Evolutionary conservation across 2,797 vertebrate species (phyloP).

Genomic region (Tauraco hartlaubi): DNA sequence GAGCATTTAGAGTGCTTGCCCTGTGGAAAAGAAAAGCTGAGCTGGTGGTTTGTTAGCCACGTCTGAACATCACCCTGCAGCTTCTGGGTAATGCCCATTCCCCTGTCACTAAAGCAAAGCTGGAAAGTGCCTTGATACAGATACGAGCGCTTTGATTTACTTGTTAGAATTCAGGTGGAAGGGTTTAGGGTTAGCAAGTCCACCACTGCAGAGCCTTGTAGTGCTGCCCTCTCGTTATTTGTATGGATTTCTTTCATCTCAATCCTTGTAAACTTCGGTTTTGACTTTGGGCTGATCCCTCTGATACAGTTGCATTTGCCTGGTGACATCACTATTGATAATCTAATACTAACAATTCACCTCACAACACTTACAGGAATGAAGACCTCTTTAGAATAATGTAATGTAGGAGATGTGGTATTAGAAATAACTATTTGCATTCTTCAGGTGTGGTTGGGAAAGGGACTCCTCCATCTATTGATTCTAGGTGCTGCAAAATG

Average conservation of each 20-base stretch:
- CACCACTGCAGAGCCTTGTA: constrained; percentile 10
- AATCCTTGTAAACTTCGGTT: not conserved
- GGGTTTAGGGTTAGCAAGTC: constrained; percentile 52
- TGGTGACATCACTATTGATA: constrained; percentile 13
- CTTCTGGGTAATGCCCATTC: constrained; percentile 61
- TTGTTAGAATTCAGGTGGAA: constrained; percentile 55
- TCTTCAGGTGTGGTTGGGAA: not conserved
- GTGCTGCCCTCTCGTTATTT: not conserved
- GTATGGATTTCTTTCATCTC: not conserved
- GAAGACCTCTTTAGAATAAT: not conserved
- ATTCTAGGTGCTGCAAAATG: not conserved
- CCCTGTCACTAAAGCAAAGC: not conserved
- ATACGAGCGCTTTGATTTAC: not conserved
- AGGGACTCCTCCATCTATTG: not conserved
- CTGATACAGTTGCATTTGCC: not conserved
- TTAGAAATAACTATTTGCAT: not conserved
- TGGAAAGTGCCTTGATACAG: constrained; percentile 38
- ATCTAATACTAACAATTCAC: not conserved
- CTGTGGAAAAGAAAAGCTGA: constrained; percentile 30
- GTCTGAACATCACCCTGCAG: constrained; percentile 12
- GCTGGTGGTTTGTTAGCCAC: constrained; percentile 27
- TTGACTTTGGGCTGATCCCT: not conserved
- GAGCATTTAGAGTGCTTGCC: constrained; percentile 11
- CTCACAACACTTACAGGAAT: not conserved
- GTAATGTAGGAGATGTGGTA: not conserved